Evolutionary conservation across 2,797 vertebrate species (phyloP), one percentile per base, ranked within the genome.

Genomic region (Microctenopoma steveboyesi): DNA sequence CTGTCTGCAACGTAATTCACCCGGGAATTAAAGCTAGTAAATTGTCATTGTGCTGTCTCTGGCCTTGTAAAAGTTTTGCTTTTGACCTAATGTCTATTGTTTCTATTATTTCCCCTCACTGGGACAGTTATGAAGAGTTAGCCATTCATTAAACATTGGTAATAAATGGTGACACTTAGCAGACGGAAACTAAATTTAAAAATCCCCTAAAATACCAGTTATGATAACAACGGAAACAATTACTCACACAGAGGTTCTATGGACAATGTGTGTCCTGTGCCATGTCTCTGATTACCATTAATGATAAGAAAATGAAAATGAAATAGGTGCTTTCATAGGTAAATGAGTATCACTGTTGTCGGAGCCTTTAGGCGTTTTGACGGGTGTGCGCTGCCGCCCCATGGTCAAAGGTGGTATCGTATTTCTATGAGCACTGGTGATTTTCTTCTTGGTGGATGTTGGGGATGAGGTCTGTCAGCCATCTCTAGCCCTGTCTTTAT

Each of bases 1-100:
- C 42, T 13, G 78, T 77, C 69, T 68, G 45, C 47, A 33, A 11
- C 60, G 76, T 73, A 79, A 87, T 65, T 86, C 82, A 86, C 70
- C 71, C 0, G 43, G 74, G 62, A 76, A 81, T 63, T 70, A 61
- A 47, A 74, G 43, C 69, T 3, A 66, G 51, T 43, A 59, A 70
- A 56, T 37, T 57, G n/a, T 18, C 4, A 42, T 39, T 47, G 51
- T 59, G 10, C 51, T 18, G 37, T 54, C 8, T 69, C 33, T 27
- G 27, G 4, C 56, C 14, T 37, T 47, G 49, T 56, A 25, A 22
- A 53, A 28, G 67, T 74, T 72, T 13, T 12, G 39, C 45, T 14
- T 64, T 68, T 64, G 0, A 5, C 58, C 35, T 18, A 14, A 5
- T 37, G 39, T 64, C 39, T 62, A 42, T 72, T 82, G 52, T 76